A percentile compares a stretch with the other conserved stretches of the same genome.
These are phyloP conservation scores for Hyles vespertilio DNA, from an alignment of 1,140 invertebrate genomes.

Conservation along the genomic window DNA sequence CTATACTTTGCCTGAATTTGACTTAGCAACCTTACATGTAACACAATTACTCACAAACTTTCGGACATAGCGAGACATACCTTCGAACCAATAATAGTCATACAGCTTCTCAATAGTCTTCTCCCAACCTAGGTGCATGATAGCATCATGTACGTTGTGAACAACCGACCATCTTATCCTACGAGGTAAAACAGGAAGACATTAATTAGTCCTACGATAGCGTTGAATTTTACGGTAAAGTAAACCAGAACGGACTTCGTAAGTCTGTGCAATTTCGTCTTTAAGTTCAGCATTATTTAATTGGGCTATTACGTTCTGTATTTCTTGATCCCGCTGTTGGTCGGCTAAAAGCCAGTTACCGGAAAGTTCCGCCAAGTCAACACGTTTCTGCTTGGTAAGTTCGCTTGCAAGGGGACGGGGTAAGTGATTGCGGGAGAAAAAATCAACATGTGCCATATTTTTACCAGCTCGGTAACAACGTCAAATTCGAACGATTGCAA, in stretches of 20 bases:
- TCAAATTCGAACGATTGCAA: slow-evolving; percentile 25
- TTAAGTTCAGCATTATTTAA: slow-evolving; percentile 13
- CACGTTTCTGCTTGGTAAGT: slow-evolving; percentile 14
- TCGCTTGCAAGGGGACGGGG: neutral
- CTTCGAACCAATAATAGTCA: slow-evolving; percentile 28
- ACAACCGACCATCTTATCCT: slow-evolving; percentile 37
- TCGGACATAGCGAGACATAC: slow-evolving; percentile 24
- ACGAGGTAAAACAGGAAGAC: slow-evolving; percentile 40
- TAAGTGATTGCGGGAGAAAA: slow-evolving; percentile 25
- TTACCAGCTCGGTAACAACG: slow-evolving; percentile 17
- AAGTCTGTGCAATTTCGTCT: slow-evolving; percentile 17
- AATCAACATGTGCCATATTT: slow-evolving; percentile 35
- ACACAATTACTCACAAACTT: slow-evolving; percentile 31
- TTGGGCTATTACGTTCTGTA: slow-evolving; percentile 14
- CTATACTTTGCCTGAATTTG: slow-evolving; percentile 19
- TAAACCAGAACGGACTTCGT: slow-evolving; percentile 22
- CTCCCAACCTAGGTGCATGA: slow-evolving; percentile 34
- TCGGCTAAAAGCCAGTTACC: slow-evolving; percentile 25
- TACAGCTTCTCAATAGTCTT: slow-evolving; percentile 36
- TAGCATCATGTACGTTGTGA: slow-evolving; percentile 39
- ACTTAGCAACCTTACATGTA: slow-evolving; percentile 27
- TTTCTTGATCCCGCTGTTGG: slow-evolving; percentile 22
- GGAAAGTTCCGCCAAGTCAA: slow-evolving; percentile 21
- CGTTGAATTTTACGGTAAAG: slow-evolving; percentile 25
- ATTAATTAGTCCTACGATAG: slow-evolving; percentile 14